phyloP scores from a whole-genome alignment of 2,888 invertebrate species.

The Ariolimax columbianus region DNA sequence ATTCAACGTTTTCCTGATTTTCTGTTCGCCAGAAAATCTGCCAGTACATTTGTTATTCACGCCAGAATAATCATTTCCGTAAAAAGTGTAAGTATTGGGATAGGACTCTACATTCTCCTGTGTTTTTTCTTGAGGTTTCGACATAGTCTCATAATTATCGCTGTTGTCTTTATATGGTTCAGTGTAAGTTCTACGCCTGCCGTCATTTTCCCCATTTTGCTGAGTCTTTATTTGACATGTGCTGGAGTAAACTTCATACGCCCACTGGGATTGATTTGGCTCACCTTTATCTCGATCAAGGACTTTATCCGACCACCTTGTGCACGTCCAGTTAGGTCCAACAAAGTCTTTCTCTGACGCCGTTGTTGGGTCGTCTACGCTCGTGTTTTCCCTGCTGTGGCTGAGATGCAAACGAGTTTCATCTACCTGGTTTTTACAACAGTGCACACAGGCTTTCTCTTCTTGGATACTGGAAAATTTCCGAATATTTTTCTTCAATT shows the following conservation, averaged over 20 bases:
- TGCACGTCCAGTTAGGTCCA: slow-evolving; percentile 18
- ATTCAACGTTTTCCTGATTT: not conserved
- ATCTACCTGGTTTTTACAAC: not conserved
- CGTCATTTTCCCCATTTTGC: no score
- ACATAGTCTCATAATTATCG: no score
- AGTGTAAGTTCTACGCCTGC: no score
- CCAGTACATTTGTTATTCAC: not conserved
- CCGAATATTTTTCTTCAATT: not conserved
- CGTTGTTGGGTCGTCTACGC: not conserved
- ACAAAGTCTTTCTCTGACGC: not conserved
- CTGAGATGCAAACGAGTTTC: no score
- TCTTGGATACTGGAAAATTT: not conserved
- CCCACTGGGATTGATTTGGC: not conserved
- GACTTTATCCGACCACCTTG: not conserved
- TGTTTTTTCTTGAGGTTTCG: not conserved
- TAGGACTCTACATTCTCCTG: not conserved
- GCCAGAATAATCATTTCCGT: no score
- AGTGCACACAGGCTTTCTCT: no score
- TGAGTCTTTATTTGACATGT: not conserved
- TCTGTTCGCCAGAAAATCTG: not conserved
- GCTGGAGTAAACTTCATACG: slow-evolving; percentile 20
- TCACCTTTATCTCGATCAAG: not conserved
- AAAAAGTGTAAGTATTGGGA: no score
- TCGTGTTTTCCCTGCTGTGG: not conserved
- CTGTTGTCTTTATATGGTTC: not conserved